These are phyloP conservation scores for Aspidapion aeneum DNA, from an alignment of 2,888 invertebrate species.

Conservation along the genomic window DNA sequence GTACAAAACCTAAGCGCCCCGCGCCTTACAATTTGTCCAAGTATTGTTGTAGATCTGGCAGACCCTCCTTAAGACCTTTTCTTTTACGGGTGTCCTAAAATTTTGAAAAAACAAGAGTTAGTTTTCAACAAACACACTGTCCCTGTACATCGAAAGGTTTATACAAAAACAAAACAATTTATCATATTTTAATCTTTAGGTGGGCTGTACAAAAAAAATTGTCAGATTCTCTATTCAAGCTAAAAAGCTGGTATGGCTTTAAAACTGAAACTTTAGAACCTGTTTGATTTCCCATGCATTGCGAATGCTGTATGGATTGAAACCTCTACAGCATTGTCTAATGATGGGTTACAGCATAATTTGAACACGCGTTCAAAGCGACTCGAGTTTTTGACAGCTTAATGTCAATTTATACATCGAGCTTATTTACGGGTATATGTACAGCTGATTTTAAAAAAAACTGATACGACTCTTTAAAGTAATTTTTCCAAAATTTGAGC, in stretches of 20 bases:
- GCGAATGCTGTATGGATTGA: slow-evolving; percentile 37
- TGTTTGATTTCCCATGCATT: slow-evolving; percentile 47
- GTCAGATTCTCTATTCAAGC: slow-evolving; percentile 52
- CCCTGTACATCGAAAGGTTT: neutral
- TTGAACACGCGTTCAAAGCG: no score
- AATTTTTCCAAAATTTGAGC: no score
- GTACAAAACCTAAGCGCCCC: slow-evolving; percentile 44
- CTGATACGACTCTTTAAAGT: no score
- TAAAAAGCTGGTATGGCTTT: slow-evolving; percentile 34
- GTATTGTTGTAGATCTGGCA: slow-evolving; percentile 93
- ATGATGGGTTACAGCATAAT: slow-evolving; percentile 33
- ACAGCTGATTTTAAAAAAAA: no score
- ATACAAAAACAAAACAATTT: no score
- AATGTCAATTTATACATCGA: no score
- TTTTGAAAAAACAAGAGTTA: slow-evolving; percentile 26
- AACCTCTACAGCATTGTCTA: slow-evolving; percentile 39
- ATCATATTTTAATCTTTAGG: no score
- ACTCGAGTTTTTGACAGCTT: no score
- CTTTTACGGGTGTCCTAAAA: slow-evolving; percentile 92
- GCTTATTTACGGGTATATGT: no score
- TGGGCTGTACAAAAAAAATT: slow-evolving; percentile 28
- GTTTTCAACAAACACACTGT: neutral
- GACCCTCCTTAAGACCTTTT: slow-evolving; percentile 98
- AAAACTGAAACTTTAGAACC: slow-evolving; percentile 49
- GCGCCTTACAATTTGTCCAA: slow-evolving; percentile 94